phyloP scores from a whole-genome alignment of 2,888 invertebrate genomes.

The Netelia inedita region DNA sequence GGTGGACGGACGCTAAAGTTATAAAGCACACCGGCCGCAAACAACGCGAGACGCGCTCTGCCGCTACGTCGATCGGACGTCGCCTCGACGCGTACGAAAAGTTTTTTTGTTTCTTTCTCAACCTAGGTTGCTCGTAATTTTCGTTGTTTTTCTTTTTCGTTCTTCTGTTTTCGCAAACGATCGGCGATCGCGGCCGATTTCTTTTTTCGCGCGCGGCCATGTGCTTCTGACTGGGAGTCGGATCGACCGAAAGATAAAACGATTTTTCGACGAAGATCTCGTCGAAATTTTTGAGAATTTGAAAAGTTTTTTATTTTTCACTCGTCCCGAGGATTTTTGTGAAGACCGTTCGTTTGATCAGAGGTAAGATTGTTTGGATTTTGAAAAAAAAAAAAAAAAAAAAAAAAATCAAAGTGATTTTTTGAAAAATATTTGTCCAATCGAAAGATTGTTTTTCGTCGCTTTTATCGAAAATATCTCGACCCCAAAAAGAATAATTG shows the following conservation, averaged over 20 bases:
- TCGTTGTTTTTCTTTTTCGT: neutral
- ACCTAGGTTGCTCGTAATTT: neutral
- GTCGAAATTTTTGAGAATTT: neutral
- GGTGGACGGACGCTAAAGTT: constrained; percentile 79
- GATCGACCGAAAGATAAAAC: neutral
- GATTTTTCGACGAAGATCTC: neutral
- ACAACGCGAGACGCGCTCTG: constrained; percentile 78
- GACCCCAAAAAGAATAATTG: too few species aligned
- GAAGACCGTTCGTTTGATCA: constrained; percentile 23
- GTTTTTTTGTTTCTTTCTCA: constrained; percentile 19
- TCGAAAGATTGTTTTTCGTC: neutral
- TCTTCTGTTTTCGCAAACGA: neutral
- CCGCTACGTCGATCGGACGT: constrained; percentile 80
- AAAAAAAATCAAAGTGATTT: neutral
- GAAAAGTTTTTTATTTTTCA: constrained; percentile 19
- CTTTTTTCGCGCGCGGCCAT: constrained; percentile 20
- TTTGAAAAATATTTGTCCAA: neutral
- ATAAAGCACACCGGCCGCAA: constrained; percentile 82
- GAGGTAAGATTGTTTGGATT: constrained; percentile 51
- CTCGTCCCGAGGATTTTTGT: constrained; percentile 13
- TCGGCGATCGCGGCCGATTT: neutral
- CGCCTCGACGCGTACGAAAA: constrained; percentile 75
- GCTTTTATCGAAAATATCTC: too few species aligned
- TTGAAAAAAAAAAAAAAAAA: neutral
- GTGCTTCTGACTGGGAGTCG: neutral